Conservation (phyloP, 1,140 invertebrate genomes). For the Apolygus lucorum region DNA sequence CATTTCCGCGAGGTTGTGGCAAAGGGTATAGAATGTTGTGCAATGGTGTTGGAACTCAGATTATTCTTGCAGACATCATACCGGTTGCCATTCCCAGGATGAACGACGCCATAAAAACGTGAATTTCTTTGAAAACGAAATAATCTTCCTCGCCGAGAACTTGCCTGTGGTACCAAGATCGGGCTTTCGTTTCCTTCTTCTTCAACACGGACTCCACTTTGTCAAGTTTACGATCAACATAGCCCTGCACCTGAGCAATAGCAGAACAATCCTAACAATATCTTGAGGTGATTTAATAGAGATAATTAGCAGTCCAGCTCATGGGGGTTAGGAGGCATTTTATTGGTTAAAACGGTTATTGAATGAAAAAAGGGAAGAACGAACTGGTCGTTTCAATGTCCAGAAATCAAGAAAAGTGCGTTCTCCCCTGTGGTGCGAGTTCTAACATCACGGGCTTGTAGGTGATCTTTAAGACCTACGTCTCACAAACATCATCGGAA, state of each 20-base stretch:
- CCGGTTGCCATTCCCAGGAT: slow-evolving; percentile 61
- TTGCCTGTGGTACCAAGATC: slow-evolving; percentile 59
- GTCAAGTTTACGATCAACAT: slow-evolving; percentile 65
- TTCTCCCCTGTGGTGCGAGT: no score
- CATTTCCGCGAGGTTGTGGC: background rate
- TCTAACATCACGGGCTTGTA: no score
- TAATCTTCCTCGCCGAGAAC: slow-evolving; percentile 48
- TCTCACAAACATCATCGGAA: no score
- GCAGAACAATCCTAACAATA: slow-evolving; percentile 23
- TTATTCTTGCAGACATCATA: slow-evolving; percentile 37
- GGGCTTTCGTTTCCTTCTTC: slow-evolving; percentile 54
- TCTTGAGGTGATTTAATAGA: no score
- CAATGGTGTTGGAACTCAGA: background rate
- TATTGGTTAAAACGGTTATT: no score
- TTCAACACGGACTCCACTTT: slow-evolving; percentile 62
- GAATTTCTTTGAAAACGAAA: slow-evolving; percentile 56
- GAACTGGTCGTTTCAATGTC: no score
- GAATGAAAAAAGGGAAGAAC: no score
- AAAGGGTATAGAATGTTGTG: background rate
- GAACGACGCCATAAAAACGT: slow-evolving; percentile 65
- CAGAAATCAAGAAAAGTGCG: no score
- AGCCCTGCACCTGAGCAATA: slow-evolving; percentile 56
- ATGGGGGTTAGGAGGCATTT: no score
- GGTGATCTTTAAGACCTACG: no score
- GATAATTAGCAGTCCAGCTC: no score